A percentile compares a stretch with the other conserved stretches of the same genome.
Conservation (phyloP, 2,888 invertebrate species). For the Drosophila paracracens region DNA sequence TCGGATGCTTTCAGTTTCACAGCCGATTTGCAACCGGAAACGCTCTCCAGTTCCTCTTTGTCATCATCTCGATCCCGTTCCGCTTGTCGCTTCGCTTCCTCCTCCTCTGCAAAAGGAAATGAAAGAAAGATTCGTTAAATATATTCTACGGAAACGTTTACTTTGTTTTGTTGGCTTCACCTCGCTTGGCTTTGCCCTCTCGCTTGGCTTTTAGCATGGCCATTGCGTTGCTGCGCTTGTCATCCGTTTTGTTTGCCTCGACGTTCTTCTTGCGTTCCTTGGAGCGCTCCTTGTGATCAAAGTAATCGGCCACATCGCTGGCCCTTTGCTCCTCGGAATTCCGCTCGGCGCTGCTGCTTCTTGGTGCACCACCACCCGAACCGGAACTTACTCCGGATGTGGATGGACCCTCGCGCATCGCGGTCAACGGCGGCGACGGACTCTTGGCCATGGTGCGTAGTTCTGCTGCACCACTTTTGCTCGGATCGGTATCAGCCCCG, state of each 20-base stretch:
- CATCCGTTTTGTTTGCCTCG: constrained; percentile 93
- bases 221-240: constrained; percentile 97
- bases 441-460: constrained; percentile 50
- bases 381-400: constrained; percentile 57
- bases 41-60: constrained; percentile 86
- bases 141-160: not conserved
- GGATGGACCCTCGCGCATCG: constrained; percentile 52
- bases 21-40: constrained; percentile 88
- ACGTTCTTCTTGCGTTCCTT: constrained; percentile 96
- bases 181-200: constrained; percentile 94
- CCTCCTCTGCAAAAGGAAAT: constrained; percentile 85
- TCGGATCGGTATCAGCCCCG: constrained; percentile 36
- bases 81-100: constrained; percentile 87
- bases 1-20: constrained; percentile 96
- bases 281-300: constrained; percentile 91
- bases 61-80: constrained; percentile 87
- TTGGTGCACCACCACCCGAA: constrained; percentile 16
- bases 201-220: constrained; percentile 94
- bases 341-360: constrained; percentile 50
- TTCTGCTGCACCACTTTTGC: constrained; percentile 34
- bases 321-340: constrained; percentile 64
- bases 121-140: not conserved
- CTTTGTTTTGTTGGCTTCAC: constrained; percentile 73
- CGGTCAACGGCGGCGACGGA: constrained; percentile 54
- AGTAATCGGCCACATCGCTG: constrained; percentile 78